These are phyloP conservation scores for Heliconius charithonia DNA, from an alignment of 2,888 invertebrate species.

Conservation along the genomic window DNA sequence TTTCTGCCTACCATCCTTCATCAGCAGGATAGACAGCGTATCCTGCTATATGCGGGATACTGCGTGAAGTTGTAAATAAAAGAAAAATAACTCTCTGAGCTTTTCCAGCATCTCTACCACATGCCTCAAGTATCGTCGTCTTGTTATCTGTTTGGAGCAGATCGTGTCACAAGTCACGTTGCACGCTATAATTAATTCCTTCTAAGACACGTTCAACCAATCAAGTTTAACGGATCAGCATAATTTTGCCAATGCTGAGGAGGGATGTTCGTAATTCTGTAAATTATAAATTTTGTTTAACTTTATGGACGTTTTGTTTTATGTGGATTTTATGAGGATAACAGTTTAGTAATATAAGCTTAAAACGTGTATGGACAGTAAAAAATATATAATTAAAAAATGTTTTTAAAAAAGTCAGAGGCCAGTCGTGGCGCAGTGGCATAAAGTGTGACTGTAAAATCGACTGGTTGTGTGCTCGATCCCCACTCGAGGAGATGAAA, in stretches of 20 bases:
- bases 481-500: too few species aligned
- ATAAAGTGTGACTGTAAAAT: too few species aligned
- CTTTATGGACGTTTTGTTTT: background rate
- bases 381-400: too few species aligned
- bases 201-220: conserved; percentile 31
- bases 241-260: conserved; percentile 8
- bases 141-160: conserved; percentile 30
- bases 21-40: too few species aligned
- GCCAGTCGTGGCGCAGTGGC: too few species aligned
- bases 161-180: conserved; percentile 29
- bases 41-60: too few species aligned
- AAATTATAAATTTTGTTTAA: background rate
- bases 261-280: background rate
- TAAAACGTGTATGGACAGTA: too few species aligned
- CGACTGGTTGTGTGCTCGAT: too few species aligned
- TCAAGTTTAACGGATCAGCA: conserved; percentile 27
- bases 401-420: too few species aligned
- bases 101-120: conserved; percentile 17
- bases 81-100: background rate
- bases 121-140: background rate
- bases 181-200: conserved; percentile 31
- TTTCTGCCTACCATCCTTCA: too few species aligned
- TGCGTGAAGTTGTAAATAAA: too few species aligned
- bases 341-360: too few species aligned
- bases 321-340: background rate